Base-by-base conservation (phyloP, 2,113 vertebrate genomes). In the Regulus satrapa region DNA sequence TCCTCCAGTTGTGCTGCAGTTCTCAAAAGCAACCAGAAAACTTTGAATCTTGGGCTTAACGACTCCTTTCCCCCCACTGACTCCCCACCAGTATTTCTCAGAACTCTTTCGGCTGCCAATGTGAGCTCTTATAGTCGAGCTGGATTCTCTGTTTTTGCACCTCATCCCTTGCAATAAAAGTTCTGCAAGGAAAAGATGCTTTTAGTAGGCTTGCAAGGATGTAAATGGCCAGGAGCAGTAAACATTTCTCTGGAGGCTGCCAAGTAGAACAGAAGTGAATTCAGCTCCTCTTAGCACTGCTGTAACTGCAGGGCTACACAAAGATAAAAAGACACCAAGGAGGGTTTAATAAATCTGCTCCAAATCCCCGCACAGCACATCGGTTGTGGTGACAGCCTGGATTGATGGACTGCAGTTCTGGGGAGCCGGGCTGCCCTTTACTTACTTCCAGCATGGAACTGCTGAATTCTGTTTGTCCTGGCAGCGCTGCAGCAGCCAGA, bases 181-280 rank as follows among this genome's bases (percentile, higher is more conserved):
- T 72, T 74, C 76, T 94, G 84, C 88, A 76, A 49, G 64, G n/a
- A 45, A 45, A 91, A 87, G 86, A 67, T 64, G 80, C 73, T 81
- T 81, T 74, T 36, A 84, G 68, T 32, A 61, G 76, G 68, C 40
- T 80, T 82, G 67, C 55, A 59, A 59, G 84, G 89, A 78, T 63
- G 52, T 20, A 74, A 94, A 75, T 0, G 7, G 59, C 51, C 83
- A 90, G 91, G 71, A 94, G 85, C 91, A 81, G 91, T 71, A 78
- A 95, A 95, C 88, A 75, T 68, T 80, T 63, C 80, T 59, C 79
- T 48, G 26, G 48, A 76, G 68, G 89, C 73, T 95, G 93, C 93
- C 91, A 96, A 87, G 83, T 48, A 73, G 63, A 74, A 56, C 73
- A 87, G 68, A 89, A 75, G 52, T 56, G 84, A 78, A 56, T 59